Base-by-base conservation (phyloP, 2,888 invertebrate genomes). In the Drosophila recens region DNA sequence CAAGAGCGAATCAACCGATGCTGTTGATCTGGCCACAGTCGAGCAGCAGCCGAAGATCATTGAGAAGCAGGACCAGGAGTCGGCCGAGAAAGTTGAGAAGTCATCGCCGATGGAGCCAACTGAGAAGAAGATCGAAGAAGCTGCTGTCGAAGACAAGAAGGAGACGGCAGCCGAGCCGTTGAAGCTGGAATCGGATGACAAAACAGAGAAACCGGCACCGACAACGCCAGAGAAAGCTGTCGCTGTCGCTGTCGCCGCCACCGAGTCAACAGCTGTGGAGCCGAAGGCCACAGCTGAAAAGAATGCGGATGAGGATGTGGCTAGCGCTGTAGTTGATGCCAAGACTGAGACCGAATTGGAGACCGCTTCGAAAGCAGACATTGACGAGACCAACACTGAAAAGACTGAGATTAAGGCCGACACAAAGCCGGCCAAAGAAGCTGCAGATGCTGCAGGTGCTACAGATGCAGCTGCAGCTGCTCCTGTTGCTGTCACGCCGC, bases 1-100 rank as follows among this genome's bases (percentile, higher is more conserved):
- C 11, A 66, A 64, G 36, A 65, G 64, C 13, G 49, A 69, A 20
- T 36, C 54, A 38, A 54, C 43, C 15, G 57, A 72, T 9, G 46
- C 30, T 1, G 64, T 46, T 23, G 64, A 63, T n/a, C 30, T 48
- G n/a, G 56, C 46, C 17, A 40, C 52, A 23, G 64, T 38, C 4
- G 79, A 63, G 11, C 23, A 58, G 4, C 65, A 76, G 15, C 67
- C 78, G 6, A 66, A 89, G 56, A 81, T 71, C 11, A 72, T 77
- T 5, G 90, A 75, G 61, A 90, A 78, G 62, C 82, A 70, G 67
- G 81, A 72, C 65, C 74, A 34, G 79, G 89, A 81, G 36, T 58
- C 72, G 11, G 74, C 72, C n/a, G 48, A 59, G 6, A 57, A 58
- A 36, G 13, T 15, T 15, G 38, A 62, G 1, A 57, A 70, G 34